These are phyloP conservation scores for Myopa tessellatipennis DNA, from an alignment of 2,888 invertebrate genomes.

Conservation along the genomic window DNA sequence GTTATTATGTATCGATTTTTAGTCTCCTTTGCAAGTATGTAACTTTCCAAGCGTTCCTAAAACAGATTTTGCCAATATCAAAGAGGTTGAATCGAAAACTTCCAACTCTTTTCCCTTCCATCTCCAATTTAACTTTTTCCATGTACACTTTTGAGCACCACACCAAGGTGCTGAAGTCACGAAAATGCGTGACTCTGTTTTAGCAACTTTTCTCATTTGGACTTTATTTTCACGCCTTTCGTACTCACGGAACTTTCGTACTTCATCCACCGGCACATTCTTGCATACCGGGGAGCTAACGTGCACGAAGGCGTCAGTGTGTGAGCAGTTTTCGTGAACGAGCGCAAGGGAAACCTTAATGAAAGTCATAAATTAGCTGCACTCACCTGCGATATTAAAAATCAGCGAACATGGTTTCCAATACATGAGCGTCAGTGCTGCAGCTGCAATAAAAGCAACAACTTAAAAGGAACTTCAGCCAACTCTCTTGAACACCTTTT, in stretches of 20 bases:
- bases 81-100: too few species aligned
- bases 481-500: too few species aligned
- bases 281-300: not conserved
- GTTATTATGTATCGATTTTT: too few species aligned
- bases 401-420: constrained; percentile 51
- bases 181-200: not conserved
- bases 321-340: constrained; percentile 1
- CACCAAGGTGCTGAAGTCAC: too few species aligned
- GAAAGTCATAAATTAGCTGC: constrained; percentile 62
- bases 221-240: not conserved
- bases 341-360: constrained; percentile 60
- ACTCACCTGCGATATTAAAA: constrained; percentile 63
- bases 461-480: too few species aligned
- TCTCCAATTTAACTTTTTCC: too few species aligned
- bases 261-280: not conserved
- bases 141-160: too few species aligned
- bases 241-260: too few species aligned
- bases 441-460: not conserved
- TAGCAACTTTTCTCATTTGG: not conserved
- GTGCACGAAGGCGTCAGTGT: not conserved
- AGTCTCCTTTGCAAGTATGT: too few species aligned
- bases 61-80: too few species aligned
- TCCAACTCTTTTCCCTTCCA: too few species aligned
- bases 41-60: too few species aligned
- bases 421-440: constrained; percentile 1